A percentile compares a stretch with the other conserved stretches of the same genome.
These are phyloP conservation scores for Pteria penguin DNA, from an alignment of 2,888 invertebrate genomes.

Conservation along the genomic window DNA sequence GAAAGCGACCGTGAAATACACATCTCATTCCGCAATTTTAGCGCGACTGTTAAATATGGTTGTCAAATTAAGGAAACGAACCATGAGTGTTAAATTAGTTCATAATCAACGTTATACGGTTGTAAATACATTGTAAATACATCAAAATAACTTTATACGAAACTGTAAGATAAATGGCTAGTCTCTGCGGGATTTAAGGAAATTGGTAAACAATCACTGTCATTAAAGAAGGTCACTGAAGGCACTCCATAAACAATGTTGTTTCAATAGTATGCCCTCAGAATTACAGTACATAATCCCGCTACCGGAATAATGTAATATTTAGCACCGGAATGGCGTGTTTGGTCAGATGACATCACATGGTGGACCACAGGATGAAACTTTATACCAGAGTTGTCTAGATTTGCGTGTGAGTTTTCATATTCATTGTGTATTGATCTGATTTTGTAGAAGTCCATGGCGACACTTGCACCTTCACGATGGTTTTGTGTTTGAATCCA, in stretches of 20 bases:
- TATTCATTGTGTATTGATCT: background rate
- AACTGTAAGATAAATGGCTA: background rate
- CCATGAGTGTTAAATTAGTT: conserved; percentile 10
- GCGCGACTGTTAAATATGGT: conserved; percentile 8
- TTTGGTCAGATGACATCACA: too few species aligned
- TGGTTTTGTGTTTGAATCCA: background rate
- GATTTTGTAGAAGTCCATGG: background rate
- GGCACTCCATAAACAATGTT: too few species aligned
- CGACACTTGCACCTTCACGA: background rate
- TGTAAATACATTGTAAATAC: conserved; percentile 10
- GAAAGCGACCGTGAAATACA: conserved; percentile 31
- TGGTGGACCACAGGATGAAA: background rate
- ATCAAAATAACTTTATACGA: conserved; percentile 10
- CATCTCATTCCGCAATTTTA: conserved; percentile 19
- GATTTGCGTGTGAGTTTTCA: background rate
- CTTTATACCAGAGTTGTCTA: background rate
- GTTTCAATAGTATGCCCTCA: too few species aligned
- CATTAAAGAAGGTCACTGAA: too few species aligned
- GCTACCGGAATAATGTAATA: background rate
- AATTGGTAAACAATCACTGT: too few species aligned
- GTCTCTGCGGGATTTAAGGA: background rate
- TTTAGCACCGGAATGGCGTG: too few species aligned
- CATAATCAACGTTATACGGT: conserved; percentile 11
- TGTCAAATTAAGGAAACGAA: conserved; percentile 21
- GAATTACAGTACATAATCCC: background rate